phyloP scores from a whole-genome alignment of 1,140 invertebrate genomes.

The Brachionus paranguensis region DNA sequence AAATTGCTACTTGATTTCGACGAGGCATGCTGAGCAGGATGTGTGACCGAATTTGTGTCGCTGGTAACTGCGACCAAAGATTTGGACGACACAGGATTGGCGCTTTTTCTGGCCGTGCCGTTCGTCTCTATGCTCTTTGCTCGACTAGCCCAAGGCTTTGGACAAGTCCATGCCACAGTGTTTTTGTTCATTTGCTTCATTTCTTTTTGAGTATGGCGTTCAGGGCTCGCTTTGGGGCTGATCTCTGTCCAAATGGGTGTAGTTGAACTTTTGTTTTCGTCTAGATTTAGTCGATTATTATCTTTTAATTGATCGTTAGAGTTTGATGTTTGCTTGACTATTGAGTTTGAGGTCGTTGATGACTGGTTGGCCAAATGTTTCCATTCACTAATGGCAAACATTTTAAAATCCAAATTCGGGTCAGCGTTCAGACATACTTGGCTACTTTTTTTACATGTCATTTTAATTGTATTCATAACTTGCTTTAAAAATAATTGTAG shows the following conservation, averaged over 20 bases:
- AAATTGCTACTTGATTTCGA: background rate
- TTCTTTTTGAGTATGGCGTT: background rate
- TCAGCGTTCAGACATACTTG: background rate
- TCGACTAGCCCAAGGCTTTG: background rate
- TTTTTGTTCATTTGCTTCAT: background rate
- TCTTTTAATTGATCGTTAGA: slow-evolving; percentile 2
- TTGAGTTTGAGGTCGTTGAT: background rate
- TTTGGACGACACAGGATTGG: background rate
- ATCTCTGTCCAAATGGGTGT: slow-evolving; percentile 23
- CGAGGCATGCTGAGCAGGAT: background rate
- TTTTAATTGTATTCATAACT: slow-evolving; percentile 20
- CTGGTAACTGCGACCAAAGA: background rate
- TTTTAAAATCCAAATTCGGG: background rate
- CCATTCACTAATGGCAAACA: slow-evolving; percentile 13
- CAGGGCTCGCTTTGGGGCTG: background rate
- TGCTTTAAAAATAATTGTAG: slow-evolving; percentile 30
- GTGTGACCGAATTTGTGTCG: background rate
- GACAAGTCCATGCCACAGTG: background rate
- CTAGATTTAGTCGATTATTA: background rate
- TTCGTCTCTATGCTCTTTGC: background rate
- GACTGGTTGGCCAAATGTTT: slow-evolving; percentile 11
- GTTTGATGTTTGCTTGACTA: background rate
- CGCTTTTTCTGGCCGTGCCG: background rate
- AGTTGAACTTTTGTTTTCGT: background rate
- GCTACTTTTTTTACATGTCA: background rate